A percentile compares a stretch with the other conserved stretches of the same genome.
Conservation (phyloP, 2,888 invertebrate genomes). For the Thalpophila matura region DNA sequence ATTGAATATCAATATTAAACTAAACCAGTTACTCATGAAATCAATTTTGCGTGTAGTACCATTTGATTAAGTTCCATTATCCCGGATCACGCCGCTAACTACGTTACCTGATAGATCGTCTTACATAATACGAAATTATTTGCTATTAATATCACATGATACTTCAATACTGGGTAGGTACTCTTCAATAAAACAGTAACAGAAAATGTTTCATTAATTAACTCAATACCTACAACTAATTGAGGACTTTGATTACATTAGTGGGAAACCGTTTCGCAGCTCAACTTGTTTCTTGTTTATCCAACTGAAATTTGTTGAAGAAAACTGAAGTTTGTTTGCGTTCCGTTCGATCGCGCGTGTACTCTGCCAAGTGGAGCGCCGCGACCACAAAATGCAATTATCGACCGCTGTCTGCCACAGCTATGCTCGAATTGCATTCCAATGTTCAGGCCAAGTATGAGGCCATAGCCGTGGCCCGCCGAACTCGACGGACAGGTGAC, state of each 20-base stretch:
- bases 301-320: conserved; percentile 80
- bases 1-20: conserved; percentile 2
- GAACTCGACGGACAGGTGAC: conserved; percentile 58
- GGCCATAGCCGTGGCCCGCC: conserved; percentile 58
- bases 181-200: neutral
- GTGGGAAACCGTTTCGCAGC: conserved; percentile 47
- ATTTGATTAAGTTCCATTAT: conserved; percentile 25
- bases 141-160: neutral
- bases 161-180: neutral
- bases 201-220: conserved; percentile 25
- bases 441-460: conserved; percentile 77
- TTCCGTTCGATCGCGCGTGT: conserved; percentile 85
- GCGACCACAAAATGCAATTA: conserved; percentile 90
- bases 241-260: conserved; percentile 52
- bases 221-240: conserved; percentile 47
- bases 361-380: conserved; percentile 79
- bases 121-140: neutral
- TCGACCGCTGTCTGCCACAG: conserved; percentile 86
- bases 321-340: conserved; percentile 86
- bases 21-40: neutral
- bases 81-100: neutral
- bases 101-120: neutral
- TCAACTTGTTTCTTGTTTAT: conserved; percentile 69
- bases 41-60: neutral
- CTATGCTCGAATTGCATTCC: conserved; percentile 87